A percentile compares a stretch with the other conserved stretches of the same genome.
Conservation (phyloP, 2,113 vertebrate genomes). For the Scomber scombrus region DNA sequence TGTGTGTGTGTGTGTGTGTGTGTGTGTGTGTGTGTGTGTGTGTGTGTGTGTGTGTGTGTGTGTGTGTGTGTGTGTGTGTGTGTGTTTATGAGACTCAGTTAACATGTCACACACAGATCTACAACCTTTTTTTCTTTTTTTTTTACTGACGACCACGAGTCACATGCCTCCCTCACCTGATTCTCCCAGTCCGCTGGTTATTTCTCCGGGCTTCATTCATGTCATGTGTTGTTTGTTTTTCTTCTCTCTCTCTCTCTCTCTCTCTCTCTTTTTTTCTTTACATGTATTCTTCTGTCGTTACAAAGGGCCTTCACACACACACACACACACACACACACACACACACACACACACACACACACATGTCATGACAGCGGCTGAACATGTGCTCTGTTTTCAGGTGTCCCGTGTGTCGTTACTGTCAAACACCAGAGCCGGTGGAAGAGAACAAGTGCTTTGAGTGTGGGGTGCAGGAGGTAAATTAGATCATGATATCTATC, state of each 20-base stretch:
- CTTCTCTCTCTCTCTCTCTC: too few relatives aligned
- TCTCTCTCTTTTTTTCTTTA: too few relatives aligned
- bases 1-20: too few relatives aligned
- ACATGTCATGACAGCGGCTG: slow-evolving; percentile 26
- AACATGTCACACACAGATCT: too few relatives aligned
- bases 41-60: too few relatives aligned
- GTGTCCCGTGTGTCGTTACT: slow-evolving; percentile 98
- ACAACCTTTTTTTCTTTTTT: neutral
- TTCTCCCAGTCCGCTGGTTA: slow-evolving; percentile 32
- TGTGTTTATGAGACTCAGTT: too few relatives aligned
- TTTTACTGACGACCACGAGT: neutral
- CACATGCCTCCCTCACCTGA: slow-evolving; percentile 28
- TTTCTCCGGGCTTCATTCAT: slow-evolving; percentile 59
- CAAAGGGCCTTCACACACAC: too few relatives aligned
- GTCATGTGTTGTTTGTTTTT: slow-evolving; percentile 47
- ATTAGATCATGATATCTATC: too few relatives aligned
- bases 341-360: neutral
- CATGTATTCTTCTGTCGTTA: slow-evolving; percentile 39
- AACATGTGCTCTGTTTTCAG: slow-evolving; percentile 78
- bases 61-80: too few relatives aligned
- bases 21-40: too few relatives aligned
- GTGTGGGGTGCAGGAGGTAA: slow-evolving; percentile 99
- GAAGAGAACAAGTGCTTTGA: slow-evolving; percentile 99
- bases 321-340: too few relatives aligned
- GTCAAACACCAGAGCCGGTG: slow-evolving; percentile 97